phyloP scores from a whole-genome alignment of 2,888 invertebrate genomes.

The Oithona nana region DNA sequence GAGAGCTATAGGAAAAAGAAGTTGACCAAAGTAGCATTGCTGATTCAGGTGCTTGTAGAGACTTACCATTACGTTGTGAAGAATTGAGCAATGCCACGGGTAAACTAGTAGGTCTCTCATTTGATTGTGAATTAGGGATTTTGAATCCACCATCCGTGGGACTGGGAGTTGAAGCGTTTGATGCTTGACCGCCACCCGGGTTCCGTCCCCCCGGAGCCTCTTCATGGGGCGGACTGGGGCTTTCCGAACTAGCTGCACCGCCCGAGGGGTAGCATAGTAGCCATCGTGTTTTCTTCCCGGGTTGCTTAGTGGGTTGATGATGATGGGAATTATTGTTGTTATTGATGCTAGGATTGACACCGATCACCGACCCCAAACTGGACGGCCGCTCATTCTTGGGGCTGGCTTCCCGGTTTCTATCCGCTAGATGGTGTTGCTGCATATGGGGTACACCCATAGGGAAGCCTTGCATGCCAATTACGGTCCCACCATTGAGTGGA shows the following conservation, averaged over 20 bases:
- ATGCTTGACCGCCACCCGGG: no score
- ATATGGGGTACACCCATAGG: no score
- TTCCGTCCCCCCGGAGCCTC: conserved; percentile 23
- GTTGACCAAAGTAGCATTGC: conserved; percentile 2
- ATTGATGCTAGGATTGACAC: background rate
- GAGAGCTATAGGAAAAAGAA: background rate
- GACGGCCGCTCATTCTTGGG: background rate
- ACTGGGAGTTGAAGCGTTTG: conserved; percentile 22
- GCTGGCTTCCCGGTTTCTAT: no score
- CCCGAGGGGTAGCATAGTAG: conserved; percentile 49
- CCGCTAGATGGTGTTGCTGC: no score
- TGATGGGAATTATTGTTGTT: background rate
- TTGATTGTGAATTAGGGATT: conserved; percentile 17
- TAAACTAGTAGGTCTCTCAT: conserved; percentile 19
- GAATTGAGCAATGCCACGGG: conserved; percentile 18
- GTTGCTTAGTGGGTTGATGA: conserved; percentile 27
- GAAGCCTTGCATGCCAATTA: background rate
- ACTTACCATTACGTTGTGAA: background rate
- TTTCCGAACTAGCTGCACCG: conserved; percentile 31
- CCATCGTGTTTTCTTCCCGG: conserved; percentile 50
- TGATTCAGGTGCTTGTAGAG: no score
- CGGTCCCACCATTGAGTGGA: background rate
- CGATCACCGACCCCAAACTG: background rate
- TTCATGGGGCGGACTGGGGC: conserved; percentile 22
- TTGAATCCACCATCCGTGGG: conserved; percentile 24